Evolutionary conservation across 2,113 vertebrate species (phyloP), one percentile per base, ranked within the genome.

Genomic region (Cnemophilus loriae): DNA sequence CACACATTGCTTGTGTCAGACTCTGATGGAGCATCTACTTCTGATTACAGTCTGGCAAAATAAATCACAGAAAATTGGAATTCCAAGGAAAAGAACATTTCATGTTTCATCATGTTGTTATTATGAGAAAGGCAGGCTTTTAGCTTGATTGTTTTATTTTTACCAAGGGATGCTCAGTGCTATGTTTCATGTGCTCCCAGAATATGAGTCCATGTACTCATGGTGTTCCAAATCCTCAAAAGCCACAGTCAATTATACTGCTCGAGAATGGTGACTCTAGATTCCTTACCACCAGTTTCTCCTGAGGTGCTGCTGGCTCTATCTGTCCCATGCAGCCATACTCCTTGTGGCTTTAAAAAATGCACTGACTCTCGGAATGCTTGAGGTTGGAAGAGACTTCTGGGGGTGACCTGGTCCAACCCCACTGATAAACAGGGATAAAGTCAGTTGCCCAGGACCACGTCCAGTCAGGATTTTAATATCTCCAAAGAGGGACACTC

Each of bases 201-300:
- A 93, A 81, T 75, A 70, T 0, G 0, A 96, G 52, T 33, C 73
- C 12, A 1, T 73, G 73, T 81, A 86, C 16, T 84, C 7, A 21
- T 7, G 33, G 30, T 18, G 24, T 90, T 96, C 91, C 83, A 96
- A 97, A 96, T 83, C 71, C 89, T 89, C 89, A 96, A 86, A 93
- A 30, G 63, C 63, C 61, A 60, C 71, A 50, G 76, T 74, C 64
- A 87, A 69, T 94, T 60, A 53, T 7, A 75, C 53, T 73, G 71
- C 69, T 96, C 74, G 82, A 82, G 84, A 95, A 92, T 52, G n/a
- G 68, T 85, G 80, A 96, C 80, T 94, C 63, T 90, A 90, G 78
- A 86, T 79, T 76, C 80, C 87, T 96, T 68, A 93, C 78, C 90
- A 88, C 24, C 87, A 83, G 88, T 88, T 96, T 82, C 84, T 89